Percentiles rank a stretch among this genome's conserved stretches.
Evolutionary conservation across 2,113 vertebrate genomes (phyloP).

Genomic region (Psittacula cyanocephala): DNA sequence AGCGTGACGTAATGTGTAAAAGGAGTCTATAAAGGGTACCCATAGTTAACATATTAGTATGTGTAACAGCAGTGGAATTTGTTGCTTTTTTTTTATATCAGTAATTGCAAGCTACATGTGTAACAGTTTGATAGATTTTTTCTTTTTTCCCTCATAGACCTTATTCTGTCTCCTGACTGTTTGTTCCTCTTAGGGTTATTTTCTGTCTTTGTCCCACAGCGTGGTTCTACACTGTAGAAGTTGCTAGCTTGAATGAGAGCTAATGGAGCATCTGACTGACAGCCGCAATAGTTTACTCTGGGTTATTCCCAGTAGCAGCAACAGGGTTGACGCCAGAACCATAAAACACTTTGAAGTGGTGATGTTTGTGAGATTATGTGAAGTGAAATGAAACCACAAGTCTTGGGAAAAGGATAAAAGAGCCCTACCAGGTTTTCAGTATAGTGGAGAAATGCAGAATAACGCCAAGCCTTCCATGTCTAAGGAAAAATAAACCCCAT

Average conservation of each 20-base stretch:
- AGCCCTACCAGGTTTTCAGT: background rate
- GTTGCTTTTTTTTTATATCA: background rate
- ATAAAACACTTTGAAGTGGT: background rate
- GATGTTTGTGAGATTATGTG: background rate
- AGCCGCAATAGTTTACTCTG: background rate
- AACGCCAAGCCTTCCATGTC: background rate
- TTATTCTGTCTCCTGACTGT: background rate
- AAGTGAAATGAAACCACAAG: background rate
- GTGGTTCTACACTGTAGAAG: background rate
- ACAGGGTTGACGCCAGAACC: background rate
- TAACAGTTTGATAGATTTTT: background rate
- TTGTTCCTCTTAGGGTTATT: background rate
- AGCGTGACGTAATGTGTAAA: background rate
- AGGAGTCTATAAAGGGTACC: background rate
- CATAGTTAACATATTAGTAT: accelerated
- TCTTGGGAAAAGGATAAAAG: background rate
- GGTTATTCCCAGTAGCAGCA: background rate
- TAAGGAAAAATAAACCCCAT: background rate
- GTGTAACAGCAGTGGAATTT: background rate
- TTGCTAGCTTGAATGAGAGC: background rate
- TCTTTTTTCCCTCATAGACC: too few species aligned
- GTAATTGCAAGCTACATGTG: background rate
- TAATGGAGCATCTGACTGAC: background rate
- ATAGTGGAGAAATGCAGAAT: background rate
- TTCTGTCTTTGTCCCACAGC: background rate